phyloP scores from a whole-genome alignment of 2,113 vertebrate genomes.

The Dissostichus mawsoni region DNA sequence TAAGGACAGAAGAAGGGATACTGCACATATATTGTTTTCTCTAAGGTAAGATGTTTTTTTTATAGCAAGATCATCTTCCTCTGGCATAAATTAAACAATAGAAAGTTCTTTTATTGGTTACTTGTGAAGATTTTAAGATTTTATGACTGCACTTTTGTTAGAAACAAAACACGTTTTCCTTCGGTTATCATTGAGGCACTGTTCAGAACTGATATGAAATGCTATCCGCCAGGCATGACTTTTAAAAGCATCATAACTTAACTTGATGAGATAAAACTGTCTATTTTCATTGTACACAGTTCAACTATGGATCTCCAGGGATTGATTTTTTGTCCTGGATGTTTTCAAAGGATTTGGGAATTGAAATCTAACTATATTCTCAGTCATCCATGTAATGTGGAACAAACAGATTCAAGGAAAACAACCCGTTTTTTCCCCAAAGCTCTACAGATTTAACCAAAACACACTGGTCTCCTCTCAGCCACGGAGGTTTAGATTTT shows the following conservation, averaged over 20 bases:
- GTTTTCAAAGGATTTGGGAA: background rate
- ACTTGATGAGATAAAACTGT: background rate
- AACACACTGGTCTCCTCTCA: background rate
- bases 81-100: background rate
- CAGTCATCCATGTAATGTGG: background rate
- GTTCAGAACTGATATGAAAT: background rate
- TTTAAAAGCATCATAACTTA: background rate
- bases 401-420: background rate
- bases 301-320: background rate
- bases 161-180: background rate
- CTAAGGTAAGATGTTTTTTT: slow-evolving; percentile 55
- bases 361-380: background rate
- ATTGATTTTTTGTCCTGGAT: background rate
- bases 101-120: background rate
- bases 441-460: background rate
- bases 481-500: background rate
- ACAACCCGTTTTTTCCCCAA: background rate
- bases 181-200: background rate
- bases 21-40: background rate
- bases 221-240: background rate
- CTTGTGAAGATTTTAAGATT: background rate
- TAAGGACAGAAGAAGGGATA: background rate
- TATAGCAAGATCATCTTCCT: background rate
- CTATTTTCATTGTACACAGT: background rate
- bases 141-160: background rate